phyloP scores from a whole-genome alignment of 1,140 invertebrate genomes.

The Tribolium madens region DNA sequence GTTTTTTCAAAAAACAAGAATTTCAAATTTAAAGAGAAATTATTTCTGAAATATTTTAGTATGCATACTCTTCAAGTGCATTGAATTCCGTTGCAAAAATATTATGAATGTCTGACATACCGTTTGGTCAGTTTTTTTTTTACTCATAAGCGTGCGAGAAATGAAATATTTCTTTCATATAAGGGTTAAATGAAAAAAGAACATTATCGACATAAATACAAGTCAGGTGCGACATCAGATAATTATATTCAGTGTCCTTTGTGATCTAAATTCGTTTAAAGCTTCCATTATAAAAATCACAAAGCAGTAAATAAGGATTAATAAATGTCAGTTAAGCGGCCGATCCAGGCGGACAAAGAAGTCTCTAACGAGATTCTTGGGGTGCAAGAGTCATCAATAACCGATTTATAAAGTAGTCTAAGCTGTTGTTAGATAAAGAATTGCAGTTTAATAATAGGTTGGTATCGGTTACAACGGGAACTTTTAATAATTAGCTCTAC shows the following conservation, averaged over 20 bases:
- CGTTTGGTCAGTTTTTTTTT: no score
- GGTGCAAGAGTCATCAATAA: conserved; percentile 43
- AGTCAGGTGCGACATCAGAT: neutral
- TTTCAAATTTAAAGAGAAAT: no score
- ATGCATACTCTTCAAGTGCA: no score
- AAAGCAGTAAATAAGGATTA: conserved; percentile 39
- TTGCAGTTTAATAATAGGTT: conserved; percentile 47
- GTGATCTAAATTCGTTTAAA: conserved; percentile 24
- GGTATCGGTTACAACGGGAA: conserved; percentile 44
- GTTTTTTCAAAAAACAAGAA: no score
- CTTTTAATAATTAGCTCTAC: conserved; percentile 48
- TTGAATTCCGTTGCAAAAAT: no score
- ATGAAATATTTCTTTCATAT: no score
- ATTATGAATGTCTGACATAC: no score
- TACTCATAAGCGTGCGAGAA: no score
- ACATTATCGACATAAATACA: no score
- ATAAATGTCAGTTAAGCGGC: conserved; percentile 32
- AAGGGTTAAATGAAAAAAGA: no score
- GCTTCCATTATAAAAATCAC: conserved; percentile 18
- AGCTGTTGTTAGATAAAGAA: conserved; percentile 48
- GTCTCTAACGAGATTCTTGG: conserved; percentile 31
- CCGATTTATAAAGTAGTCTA: conserved; percentile 46
- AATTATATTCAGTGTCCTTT: conserved; percentile 18
- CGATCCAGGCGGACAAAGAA: conserved; percentile 23
- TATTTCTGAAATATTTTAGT: no score